Conservation (phyloP, 2,888 invertebrate species). For the Rhodophaea formosa region DNA sequence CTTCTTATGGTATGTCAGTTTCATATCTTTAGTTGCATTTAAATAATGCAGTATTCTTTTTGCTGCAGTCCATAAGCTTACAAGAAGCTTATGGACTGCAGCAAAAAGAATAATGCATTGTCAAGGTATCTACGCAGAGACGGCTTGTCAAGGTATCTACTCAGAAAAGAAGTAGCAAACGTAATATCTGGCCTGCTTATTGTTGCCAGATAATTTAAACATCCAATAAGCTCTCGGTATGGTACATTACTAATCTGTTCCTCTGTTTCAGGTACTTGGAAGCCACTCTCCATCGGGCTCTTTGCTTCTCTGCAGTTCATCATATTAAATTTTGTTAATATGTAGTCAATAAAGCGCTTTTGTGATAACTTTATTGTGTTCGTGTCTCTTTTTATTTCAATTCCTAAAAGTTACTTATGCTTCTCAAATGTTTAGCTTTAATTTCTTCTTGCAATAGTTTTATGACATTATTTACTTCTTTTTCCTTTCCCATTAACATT, state of each 20-base stretch:
- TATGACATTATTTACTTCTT: background rate
- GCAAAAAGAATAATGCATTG: background rate
- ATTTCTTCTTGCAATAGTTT: background rate
- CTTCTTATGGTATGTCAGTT: background rate
- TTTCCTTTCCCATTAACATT: background rate
- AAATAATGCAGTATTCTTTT: background rate
- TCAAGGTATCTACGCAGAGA: too few species aligned
- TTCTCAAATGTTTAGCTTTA: slow-evolving; percentile 3
- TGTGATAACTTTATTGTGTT: slow-evolving; percentile 11
- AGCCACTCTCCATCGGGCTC: slow-evolving; percentile 14
- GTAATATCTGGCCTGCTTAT: background rate
- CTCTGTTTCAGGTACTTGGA: background rate
- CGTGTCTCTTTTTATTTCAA: slow-evolving; percentile 9
- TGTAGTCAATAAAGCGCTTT: slow-evolving; percentile 14
- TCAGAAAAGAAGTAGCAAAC: background rate
- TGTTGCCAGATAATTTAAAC: slow-evolving; percentile 4
- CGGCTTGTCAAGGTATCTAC: background rate
- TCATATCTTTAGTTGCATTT: background rate
- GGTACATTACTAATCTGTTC: slow-evolving; percentile 11
- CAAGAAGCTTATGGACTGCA: background rate
- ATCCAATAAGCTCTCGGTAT: slow-evolving; percentile 17
- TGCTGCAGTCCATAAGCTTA: background rate
- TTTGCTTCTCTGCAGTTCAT: slow-evolving; percentile 11
- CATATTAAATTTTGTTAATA: slow-evolving; percentile 20
- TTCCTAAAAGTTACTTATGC: slow-evolving; percentile 14